Base-by-base conservation (phyloP, 2,113 vertebrate species). In the Mesitornis unicolor region DNA sequence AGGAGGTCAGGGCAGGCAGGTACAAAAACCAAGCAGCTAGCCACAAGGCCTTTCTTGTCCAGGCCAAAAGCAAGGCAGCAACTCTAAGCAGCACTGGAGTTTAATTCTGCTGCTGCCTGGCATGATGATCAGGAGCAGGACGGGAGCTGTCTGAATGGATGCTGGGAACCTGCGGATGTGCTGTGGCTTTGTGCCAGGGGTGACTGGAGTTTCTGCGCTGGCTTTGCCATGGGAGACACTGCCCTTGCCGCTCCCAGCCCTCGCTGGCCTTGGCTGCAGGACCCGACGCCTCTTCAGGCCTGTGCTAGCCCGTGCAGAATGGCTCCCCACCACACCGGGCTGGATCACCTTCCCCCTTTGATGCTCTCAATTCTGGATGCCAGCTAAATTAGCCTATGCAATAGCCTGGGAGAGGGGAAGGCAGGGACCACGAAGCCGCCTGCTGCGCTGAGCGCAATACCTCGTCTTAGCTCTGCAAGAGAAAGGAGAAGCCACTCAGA, bases 11-110 rank as follows among this genome's bases (percentile, higher is more conserved):
- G 82, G 56, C 36, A 47, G 33, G 31, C 45, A 53, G 9, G 35
- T 84, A 75, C 48, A 64, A 33, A 87, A 61, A 47, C 26, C 33
- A 79, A 73, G 28, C 50, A 12, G 1, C 53, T n/a, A 80, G 36
- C 36, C 36, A 80, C 95, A 92, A 84, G 93, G 89, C 80, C 47
- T 65, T 16, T 92, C 93, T 89, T 89, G 87, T 60, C 80, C 64
- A 35, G 33, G 35, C 63, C 54, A 48, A 73, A 77, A 86, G 50
- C n/a, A 77, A 65, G 60, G 33, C 50, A 91, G 42, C 15, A 51
- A 12, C 59, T 56, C 48, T 40, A 38, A 59, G 38, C 38, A 85
- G 61, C 14, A 13, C 0, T 16, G 61, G 31, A 69, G 43, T 25
- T 76, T 26, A 43, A n/a, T 65, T 43, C 33, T 94, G 68, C 47